Base-by-base conservation (phyloP, 1,140 invertebrate genomes). In the Macrobrachium nipponense region DNA sequence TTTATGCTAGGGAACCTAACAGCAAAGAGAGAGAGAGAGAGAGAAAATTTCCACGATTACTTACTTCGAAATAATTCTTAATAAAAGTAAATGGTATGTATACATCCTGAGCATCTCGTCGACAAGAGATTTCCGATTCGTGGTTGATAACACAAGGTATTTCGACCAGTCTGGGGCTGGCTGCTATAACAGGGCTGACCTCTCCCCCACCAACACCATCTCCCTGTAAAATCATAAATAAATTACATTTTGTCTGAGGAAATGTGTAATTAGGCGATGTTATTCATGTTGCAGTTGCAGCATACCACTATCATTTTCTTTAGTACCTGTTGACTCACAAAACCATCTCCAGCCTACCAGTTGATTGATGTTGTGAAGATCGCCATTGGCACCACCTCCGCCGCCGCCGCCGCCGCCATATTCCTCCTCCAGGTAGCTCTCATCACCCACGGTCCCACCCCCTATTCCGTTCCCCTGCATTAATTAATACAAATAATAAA, bases 51-150 rank as follows among this genome's bases (percentile, higher is more conserved):
- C 27, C 27, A 36, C 4, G 27, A 36, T 6, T 10, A 89, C 90
- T 91, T 90, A 98, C 95, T 93, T 98, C 97, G 93, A 98, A 99
- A 92, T 98, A 98, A 91, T 96, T 97, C 87, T 96, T 95, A 86
- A 99, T 93, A 91, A 98, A 98, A 27, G 95, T 95, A 92, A 98
- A 98, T 18, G 97, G 97, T 89, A 98, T 91, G 91, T 95, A 98
- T 18, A 98, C 95, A 92, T 98, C 96, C 5, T 15, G 80, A 27
- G 84, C 80, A 43, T 97, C 96, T 88, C 95, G 95, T 72, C 94
- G 93, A 92, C 97, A 98, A 23, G 94, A 93, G 88, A 98, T 94
- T 7, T 94, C 94, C 90, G 96, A 96, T 90, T 97, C 96, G 72
- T 95, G 96, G 92, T 98, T 98, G 90, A 98, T 98, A 72, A 94